A percentile compares a stretch with the other conserved stretches of the same genome.
phyloP scores from a whole-genome alignment of 2,113 vertebrate genomes.

The Athene noctua region DNA sequence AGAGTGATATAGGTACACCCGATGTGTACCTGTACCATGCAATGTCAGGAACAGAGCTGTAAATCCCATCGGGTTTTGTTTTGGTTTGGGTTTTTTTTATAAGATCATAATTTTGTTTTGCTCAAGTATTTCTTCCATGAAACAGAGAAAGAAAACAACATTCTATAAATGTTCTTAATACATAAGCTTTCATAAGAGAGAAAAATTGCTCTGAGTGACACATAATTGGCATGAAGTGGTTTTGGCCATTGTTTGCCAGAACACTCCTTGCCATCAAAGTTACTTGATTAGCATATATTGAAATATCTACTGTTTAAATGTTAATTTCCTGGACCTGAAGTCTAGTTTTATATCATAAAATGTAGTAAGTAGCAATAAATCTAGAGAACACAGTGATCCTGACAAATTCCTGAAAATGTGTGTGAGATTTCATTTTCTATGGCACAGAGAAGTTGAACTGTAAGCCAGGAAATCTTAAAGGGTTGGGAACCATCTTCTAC shows the following conservation, averaged over 20 bases:
- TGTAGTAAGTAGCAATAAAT: not conserved
- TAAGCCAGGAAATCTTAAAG: not conserved
- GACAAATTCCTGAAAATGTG: not conserved
- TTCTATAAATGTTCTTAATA: not conserved
- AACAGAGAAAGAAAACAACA: not conserved
- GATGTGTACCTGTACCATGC: not conserved
- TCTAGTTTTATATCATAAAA: not conserved
- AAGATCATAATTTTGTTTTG: not conserved
- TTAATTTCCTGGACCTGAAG: not conserved
- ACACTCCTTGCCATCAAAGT: not conserved
- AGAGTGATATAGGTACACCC: not conserved
- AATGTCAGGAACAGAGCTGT: not conserved
- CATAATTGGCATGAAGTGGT: fast-evolving
- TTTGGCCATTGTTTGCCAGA: not conserved
- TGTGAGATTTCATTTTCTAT: not conserved
- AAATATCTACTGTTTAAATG: not conserved
- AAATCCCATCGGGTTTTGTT: not conserved
- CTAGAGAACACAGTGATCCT: not conserved
- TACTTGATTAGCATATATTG: not conserved
- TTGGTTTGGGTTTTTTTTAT: not conserved
- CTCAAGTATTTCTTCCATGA: not conserved
- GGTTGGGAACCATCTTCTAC: not conserved
- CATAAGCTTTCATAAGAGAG: not conserved
- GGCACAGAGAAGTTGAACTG: not conserved
- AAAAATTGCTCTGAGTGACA: not conserved